A percentile compares a stretch with the other conserved stretches of the same genome.
Conservation (phyloP, 2,888 invertebrate genomes). For the Rhamnusium bicolor region DNA sequence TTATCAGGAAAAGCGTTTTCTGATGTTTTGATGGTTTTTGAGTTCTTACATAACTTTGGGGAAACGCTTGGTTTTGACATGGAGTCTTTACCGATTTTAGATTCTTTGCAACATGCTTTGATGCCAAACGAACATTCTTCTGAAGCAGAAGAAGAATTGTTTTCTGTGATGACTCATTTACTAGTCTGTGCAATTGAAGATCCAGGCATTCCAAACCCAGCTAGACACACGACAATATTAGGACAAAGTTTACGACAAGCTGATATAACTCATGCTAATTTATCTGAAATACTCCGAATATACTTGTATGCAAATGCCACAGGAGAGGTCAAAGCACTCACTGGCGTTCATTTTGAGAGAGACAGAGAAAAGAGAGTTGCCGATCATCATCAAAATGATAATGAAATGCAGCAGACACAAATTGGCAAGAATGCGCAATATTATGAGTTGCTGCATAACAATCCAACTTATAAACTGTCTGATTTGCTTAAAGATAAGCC, state of each 20-base stretch:
- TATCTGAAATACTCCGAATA: conserved; percentile 93
- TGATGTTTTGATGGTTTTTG: conserved; percentile 94
- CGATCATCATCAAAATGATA: conserved; percentile 86
- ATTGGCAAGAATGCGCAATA: conserved; percentile 85
- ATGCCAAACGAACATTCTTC: conserved; percentile 81
- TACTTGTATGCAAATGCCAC: conserved; percentile 93
- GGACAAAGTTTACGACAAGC: conserved; percentile 92
- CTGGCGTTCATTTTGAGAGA: conserved; percentile 86
- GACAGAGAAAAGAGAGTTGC: conserved; percentile 86
- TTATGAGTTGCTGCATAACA: conserved; percentile 84
- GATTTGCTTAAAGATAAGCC: conserved; percentile 87
- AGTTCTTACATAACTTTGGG: conserved; percentile 97
- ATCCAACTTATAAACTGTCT: conserved; percentile 85
- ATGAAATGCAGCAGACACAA: conserved; percentile 78
- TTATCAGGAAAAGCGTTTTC: conserved; percentile 92
- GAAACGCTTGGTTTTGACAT: conserved; percentile 94
- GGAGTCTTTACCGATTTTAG: conserved; percentile 89
- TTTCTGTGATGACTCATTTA: conserved; percentile 91
- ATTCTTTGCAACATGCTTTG: conserved; percentile 89
- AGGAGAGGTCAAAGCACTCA: conserved; percentile 86
- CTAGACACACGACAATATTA: conserved; percentile 89
- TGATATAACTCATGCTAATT: conserved; percentile 91
- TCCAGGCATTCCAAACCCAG: conserved; percentile 92
- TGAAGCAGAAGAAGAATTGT: conserved; percentile 87
- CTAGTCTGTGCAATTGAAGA: conserved; percentile 95